phyloP scores from a whole-genome alignment of 1,140 invertebrate species.

The Cyclargus thomasi region DNA sequence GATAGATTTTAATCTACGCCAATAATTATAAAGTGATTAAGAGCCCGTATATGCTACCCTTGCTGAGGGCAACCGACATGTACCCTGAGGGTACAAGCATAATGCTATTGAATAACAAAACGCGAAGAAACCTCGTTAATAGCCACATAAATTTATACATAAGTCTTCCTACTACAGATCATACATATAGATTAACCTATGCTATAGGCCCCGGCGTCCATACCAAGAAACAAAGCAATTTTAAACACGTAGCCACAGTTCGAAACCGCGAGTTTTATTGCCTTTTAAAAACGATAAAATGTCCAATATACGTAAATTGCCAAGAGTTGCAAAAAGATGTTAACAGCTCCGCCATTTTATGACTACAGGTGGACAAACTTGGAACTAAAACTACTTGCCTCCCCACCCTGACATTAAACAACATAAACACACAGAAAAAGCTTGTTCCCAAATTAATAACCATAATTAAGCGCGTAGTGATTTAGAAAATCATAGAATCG shows the following conservation, averaged over 20 bases:
- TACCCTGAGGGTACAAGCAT: neutral
- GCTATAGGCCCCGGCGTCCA: neutral
- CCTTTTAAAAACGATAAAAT: slow-evolving; percentile 15
- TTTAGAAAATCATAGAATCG: neutral
- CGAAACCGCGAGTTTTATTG: slow-evolving; percentile 13
- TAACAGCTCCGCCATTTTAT: neutral
- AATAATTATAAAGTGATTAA: slow-evolving; percentile 1
- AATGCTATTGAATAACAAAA: neutral
- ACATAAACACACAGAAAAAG: neutral
- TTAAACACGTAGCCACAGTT: slow-evolving; percentile 7
- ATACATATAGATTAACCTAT: slow-evolving; percentile 8
- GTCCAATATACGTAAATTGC: slow-evolving; percentile 11
- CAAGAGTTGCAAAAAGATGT: slow-evolving; percentile 7
- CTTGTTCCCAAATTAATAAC: neutral
- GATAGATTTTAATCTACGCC: neutral
- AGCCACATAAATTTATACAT: neutral
- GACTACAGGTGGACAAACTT: neutral
- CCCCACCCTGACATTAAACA: neutral
- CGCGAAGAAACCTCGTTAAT: slow-evolving; percentile 1
- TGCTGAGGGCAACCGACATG: neutral
- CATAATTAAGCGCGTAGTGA: neutral
- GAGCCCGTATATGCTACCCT: neutral
- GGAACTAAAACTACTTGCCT: neutral
- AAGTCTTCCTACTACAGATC: neutral
- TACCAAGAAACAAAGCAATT: slow-evolving; percentile 1